These are phyloP conservation scores for Eciton burchellii DNA, from an alignment of 1,140 invertebrate genomes.

Conservation along the genomic window DNA sequence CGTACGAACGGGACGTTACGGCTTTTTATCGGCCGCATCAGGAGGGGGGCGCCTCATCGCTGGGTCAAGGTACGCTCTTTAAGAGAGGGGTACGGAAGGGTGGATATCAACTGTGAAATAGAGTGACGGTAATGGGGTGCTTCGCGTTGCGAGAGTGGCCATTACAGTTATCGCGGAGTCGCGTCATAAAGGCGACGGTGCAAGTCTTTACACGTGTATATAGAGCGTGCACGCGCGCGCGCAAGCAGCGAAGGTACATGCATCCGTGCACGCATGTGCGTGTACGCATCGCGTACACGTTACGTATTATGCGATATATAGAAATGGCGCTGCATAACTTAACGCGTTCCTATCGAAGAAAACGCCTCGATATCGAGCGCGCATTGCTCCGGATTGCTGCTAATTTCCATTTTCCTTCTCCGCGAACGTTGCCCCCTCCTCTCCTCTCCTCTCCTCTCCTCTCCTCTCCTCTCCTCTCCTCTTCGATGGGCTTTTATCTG, in stretches of 20 bases:
- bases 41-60: conserved; percentile 30
- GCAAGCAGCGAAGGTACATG: no score
- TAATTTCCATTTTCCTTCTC: not conserved
- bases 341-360: conserved; percentile 52
- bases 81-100: conserved; percentile 55
- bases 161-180: conserved; percentile 74
- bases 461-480: no score
- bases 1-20: conserved; percentile 1
- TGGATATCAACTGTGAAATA: conserved; percentile 74
- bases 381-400: not conserved
- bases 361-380: not conserved
- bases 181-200: conserved; percentile 65
- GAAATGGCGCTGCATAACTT: conserved; percentile 62
- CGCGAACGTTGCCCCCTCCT: no score
- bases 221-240: not conserved
- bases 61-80: conserved; percentile 65
- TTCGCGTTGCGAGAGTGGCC: conserved; percentile 72
- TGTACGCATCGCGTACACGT: not conserved
- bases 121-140: conserved; percentile 73
- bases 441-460: no score
- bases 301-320: conserved; percentile 14
- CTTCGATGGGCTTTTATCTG: no score
- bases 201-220: conserved; percentile 36
- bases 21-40: conserved; percentile 55
- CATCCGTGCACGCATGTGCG: not conserved